phyloP scores from a whole-genome alignment of 2,888 invertebrate species.

The Odontocolon sp. region DNA sequence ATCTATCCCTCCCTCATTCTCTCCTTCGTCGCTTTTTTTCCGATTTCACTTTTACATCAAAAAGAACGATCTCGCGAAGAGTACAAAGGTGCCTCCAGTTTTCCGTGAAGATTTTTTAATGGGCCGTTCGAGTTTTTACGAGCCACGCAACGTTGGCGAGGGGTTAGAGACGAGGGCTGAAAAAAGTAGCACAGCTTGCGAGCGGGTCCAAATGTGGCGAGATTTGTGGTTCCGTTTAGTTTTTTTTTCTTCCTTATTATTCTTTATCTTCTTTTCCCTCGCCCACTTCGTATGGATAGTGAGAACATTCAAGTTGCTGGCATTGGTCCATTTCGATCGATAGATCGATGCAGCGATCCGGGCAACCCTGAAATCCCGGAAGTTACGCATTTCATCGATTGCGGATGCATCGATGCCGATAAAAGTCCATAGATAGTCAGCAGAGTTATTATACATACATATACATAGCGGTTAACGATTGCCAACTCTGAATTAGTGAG shows the following conservation, averaged over 20 bases:
- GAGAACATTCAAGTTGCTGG: constrained; percentile 58
- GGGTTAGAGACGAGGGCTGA: constrained; percentile 40
- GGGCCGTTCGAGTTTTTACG: constrained; percentile 52
- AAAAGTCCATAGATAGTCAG: constrained; percentile 53
- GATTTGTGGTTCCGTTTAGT: constrained; percentile 21
- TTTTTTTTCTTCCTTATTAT: background rate
- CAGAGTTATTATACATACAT: constrained; percentile 34
- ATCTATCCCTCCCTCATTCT: background rate
- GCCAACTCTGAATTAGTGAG: too few relatives aligned
- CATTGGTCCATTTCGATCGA: constrained; percentile 23
- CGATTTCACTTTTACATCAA: constrained; percentile 47
- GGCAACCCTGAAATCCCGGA: constrained; percentile 68
- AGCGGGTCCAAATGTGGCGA: constrained; percentile 58
- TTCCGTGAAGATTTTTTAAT: constrained; percentile 57
- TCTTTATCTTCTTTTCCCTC: background rate
- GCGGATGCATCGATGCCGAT: constrained; percentile 41
- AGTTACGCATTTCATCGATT: constrained; percentile 67
- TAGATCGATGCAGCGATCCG: constrained; percentile 44
- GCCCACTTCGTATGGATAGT: background rate
- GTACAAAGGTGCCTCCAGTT: constrained; percentile 48
- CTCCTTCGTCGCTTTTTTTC: constrained; percentile 32
- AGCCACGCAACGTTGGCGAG: constrained; percentile 10
- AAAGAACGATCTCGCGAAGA: constrained; percentile 47
- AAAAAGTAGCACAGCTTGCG: constrained; percentile 70
- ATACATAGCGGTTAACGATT: background rate